Base-by-base conservation (phyloP, 2,888 invertebrate species). In the Dione juno region DNA sequence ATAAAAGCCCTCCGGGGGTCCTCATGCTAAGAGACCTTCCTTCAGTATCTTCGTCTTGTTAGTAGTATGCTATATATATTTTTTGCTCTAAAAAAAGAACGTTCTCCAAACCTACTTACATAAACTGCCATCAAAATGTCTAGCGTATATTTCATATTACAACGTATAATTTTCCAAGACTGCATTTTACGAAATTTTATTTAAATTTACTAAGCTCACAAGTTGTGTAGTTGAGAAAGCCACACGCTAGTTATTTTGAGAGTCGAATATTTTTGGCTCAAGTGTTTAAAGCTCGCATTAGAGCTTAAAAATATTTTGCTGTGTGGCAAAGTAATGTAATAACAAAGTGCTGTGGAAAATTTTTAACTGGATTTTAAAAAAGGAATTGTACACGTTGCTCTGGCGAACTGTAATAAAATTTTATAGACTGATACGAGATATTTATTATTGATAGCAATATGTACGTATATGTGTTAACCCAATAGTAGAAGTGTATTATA, bases 191-290 rank as follows among this genome's bases (percentile, higher is more conserved):
- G 37, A 21, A 52, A 35, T 28, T 28, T 40, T 64, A 64, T 52
- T 70, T 45, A 48, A 71, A 71, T 67, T 67, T 59, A 67, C 64
- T 65, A 57, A 64, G 69, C 57, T 41, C 66, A 71, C 52, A 66
- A 71, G 66, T 71, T 67, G 48, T 52, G 41, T 37, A 37, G 45
- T 69, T 57, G 67, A 52, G 50, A 72, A 74, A 64, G 59, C 67
- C 69, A 48, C 67, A 63, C 59, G 66, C 57, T 74, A 48, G 69
- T 69, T 74, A 69, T 69, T 74, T 74, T 65, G 43, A 69, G 67
- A 69, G 69, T 59, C 58, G 59, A 65, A 72, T 70, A 71, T 74
- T 74, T 74, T 73, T 59, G 69, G 66, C 69, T 64, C 59, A 61
- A 69, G 71, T 67, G 64, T 54, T 68, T 66, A 73, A 71, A 58